Percentiles rank a stretch among this genome's conserved stretches.
Conservation (phyloP, 2,113 vertebrate genomes). For the Pterocles burchelli region DNA sequence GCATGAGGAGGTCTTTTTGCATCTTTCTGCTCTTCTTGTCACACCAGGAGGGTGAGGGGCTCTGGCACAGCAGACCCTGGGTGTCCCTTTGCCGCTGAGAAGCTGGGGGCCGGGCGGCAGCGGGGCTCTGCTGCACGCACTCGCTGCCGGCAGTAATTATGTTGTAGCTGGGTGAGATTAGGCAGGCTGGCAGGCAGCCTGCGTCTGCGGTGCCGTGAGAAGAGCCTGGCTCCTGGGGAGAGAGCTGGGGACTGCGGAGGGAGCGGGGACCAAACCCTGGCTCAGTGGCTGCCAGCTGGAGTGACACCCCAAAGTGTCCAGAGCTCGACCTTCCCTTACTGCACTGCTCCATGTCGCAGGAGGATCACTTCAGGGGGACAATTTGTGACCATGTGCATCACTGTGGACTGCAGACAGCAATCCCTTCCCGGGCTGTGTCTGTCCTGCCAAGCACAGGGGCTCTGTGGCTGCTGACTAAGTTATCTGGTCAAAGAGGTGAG, state of each 20-base stretch:
- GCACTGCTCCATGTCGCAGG: background rate
- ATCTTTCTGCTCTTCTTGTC: background rate
- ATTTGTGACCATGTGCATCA: accelerated
- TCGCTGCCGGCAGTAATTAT: background rate
- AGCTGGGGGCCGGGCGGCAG: background rate
- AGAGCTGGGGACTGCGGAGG: background rate
- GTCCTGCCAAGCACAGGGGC: background rate
- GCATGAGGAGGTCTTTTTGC: background rate
- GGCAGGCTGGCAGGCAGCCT: slow-evolving; percentile 1
- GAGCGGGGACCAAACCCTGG: accelerated
- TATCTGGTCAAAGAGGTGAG: background rate
- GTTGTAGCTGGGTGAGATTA: background rate
- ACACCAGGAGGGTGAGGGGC: background rate
- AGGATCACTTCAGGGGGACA: accelerated
- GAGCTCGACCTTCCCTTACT: background rate
- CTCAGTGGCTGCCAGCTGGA: background rate
- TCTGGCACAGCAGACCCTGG: background rate
- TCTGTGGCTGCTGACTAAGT: background rate
- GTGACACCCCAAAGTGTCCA: too few relatives aligned
- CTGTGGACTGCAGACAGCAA: background rate
- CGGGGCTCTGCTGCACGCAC: background rate
- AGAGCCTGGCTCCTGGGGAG: background rate
- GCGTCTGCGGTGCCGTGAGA: background rate
- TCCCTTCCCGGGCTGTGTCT: background rate
- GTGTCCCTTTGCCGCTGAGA: background rate